Conservation (phyloP, 1,140 invertebrate species). For the Calephelis virginiensis region DNA sequence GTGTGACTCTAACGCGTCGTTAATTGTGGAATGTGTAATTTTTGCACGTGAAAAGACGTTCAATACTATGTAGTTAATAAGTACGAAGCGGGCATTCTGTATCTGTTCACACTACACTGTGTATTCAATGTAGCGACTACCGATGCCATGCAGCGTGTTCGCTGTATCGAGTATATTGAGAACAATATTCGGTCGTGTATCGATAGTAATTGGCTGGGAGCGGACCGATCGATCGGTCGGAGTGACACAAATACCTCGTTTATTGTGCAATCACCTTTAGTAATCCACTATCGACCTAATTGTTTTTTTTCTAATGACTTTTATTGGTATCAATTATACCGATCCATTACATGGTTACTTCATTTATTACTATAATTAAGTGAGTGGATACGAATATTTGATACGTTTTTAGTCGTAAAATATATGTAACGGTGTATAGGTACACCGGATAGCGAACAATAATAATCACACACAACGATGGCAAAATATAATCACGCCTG, state of each 20-base stretch:
- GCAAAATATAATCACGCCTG: too few relatives aligned
- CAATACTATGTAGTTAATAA: too few relatives aligned
- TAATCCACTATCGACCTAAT: slow-evolving; percentile 71
- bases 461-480: too few relatives aligned
- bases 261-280: slow-evolving; percentile 58
- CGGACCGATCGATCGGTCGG: slow-evolving; percentile 52
- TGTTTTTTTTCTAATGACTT: slow-evolving; percentile 61
- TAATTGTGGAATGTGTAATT: too few relatives aligned
- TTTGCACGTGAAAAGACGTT: too few relatives aligned
- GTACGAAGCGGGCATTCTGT: too few relatives aligned
- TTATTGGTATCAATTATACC: slow-evolving; percentile 55
- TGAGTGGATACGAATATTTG: slow-evolving; percentile 16
- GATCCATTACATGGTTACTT: slow-evolving; percentile 45
- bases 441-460: too few relatives aligned
- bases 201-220: slow-evolving; percentile 61
- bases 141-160: not conserved
- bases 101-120: slow-evolving; percentile 8
- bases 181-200: slow-evolving; percentile 65
- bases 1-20: too few relatives aligned
- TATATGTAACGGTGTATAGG: not conserved
- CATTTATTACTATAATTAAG: slow-evolving; percentile 42
- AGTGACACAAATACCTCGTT: slow-evolving; percentile 68
- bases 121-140: not conserved
- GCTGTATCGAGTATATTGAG: slow-evolving; percentile 40
- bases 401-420: not conserved